Evolutionary conservation across 2,113 vertebrate species (phyloP).

Genomic region (Pelobates fuscus): DNA sequence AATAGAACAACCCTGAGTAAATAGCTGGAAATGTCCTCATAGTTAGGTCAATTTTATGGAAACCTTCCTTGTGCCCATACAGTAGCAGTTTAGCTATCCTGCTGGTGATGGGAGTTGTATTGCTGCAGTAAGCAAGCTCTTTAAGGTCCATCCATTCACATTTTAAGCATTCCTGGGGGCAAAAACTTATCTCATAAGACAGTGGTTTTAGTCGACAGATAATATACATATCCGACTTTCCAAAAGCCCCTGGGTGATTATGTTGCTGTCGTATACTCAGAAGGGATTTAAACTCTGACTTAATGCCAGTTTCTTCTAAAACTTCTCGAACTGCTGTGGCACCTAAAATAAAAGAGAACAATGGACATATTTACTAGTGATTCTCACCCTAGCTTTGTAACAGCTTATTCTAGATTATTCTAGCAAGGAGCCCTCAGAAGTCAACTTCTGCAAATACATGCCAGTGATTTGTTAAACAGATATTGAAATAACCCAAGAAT

Average conservation of each 20-base stretch:
- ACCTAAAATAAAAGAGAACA: constrained; percentile 59
- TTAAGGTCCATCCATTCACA: constrained; percentile 87
- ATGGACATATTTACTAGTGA: constrained; percentile 12
- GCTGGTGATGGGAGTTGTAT: constrained; percentile 81
- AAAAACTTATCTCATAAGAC: constrained; percentile 81
- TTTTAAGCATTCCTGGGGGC: constrained; percentile 83
- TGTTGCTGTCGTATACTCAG: constrained; percentile 92
- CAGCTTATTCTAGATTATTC: no score
- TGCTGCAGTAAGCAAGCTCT: constrained; percentile 64
- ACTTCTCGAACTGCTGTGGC: constrained; percentile 91
- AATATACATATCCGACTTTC: constrained; percentile 89
- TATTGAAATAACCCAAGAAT: no score
- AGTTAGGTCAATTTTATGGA: constrained; percentile 79
- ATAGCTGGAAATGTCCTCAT: constrained; percentile 80
- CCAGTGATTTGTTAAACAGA: no score
- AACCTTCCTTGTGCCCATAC: constrained; percentile 78
- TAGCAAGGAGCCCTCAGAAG: no score
- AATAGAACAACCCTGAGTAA: constrained; percentile 81
- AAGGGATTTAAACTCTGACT: constrained; percentile 86
- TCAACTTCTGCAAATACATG: no score
- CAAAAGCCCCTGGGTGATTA: constrained; percentile 82
- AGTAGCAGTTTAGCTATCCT: constrained; percentile 80
- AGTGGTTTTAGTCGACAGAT: constrained; percentile 84
- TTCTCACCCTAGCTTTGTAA: no score
- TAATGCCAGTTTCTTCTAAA: constrained; percentile 90